phyloP scores from a whole-genome alignment of 1,140 invertebrate species.

The Drosophila erecta region DNA sequence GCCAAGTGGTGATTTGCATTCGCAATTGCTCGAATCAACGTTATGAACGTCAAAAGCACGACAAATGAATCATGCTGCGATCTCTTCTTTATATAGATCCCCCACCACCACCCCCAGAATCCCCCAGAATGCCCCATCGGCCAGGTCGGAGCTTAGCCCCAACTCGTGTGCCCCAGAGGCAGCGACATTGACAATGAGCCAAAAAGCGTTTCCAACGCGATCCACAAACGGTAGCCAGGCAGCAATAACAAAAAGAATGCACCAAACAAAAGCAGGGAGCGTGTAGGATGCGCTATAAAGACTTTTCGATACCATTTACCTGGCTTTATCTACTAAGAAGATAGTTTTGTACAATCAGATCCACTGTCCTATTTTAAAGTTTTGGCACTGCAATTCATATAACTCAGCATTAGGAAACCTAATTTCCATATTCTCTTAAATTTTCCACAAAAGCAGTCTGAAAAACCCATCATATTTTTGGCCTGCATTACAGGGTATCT shows the following conservation, averaged over 20 bases:
- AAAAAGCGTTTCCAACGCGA: conserved; percentile 66
- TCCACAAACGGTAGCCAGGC: conserved; percentile 72
- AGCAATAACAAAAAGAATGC: conserved; percentile 57
- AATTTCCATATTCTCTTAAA: not conserved
- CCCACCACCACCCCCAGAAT: not conserved
- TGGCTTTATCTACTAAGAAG: not conserved
- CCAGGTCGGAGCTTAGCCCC: conserved; percentile 9
- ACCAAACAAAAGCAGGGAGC: conserved; percentile 34
- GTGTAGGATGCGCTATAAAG: conserved; percentile 10
- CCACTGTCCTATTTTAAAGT: no score
- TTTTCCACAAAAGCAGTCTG: not conserved
- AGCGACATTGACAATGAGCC: conserved; percentile 81
- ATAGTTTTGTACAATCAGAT: no score
- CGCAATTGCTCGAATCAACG: conserved; percentile 48
- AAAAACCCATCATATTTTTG: not conserved
- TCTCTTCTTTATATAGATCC: conserved; percentile 44
- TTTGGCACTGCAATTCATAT: no score
- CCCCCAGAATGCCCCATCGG: conserved; percentile 2
- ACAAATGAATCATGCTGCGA: conserved; percentile 76
- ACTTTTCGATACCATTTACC: conserved; percentile 9
- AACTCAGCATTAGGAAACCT: no score
- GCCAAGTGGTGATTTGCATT: conserved; percentile 48
- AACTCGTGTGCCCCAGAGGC: conserved; percentile 58
- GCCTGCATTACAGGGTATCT: conserved; percentile 6
- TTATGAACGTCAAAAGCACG: conserved; percentile 65